A percentile compares a stretch with the other conserved stretches of the same genome.
These are phyloP conservation scores for Phoronis australis DNA, from an alignment of 2,888 invertebrate species.

Conservation along the genomic window DNA sequence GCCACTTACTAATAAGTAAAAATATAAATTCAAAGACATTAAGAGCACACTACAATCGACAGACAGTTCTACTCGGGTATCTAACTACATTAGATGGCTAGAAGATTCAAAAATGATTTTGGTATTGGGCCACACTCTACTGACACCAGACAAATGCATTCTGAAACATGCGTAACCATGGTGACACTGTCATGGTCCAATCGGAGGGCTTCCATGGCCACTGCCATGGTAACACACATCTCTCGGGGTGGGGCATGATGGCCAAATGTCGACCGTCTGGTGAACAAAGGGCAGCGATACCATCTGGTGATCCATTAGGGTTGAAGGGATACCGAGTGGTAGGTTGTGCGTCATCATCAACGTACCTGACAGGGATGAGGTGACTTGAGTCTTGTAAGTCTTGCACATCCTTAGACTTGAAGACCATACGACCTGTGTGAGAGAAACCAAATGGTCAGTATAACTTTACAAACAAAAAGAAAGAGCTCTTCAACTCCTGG, in stretches of 20 bases:
- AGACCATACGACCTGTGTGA: slow-evolving; percentile 54
- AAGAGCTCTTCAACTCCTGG: no score
- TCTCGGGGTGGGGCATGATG: slow-evolving; percentile 98
- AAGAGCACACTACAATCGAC: no score
- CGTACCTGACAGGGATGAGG: slow-evolving; percentile 75
- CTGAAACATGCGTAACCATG: slow-evolving; percentile 87
- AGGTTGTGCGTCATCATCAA: slow-evolving; percentile 70
- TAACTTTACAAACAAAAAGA: not conserved
- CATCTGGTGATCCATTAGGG: slow-evolving; percentile 65
- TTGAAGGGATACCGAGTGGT: slow-evolving; percentile 76
- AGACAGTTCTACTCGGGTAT: no score
- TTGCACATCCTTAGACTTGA: slow-evolving; percentile 49
- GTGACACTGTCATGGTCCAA: slow-evolving; percentile 60
- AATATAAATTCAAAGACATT: no score
- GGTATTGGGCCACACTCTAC: no score
- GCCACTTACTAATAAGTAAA: no score
- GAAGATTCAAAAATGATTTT: no score
- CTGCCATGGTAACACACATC: slow-evolving; percentile 84
- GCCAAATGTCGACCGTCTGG: slow-evolving; percentile 88
- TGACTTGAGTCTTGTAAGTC: slow-evolving; percentile 53
- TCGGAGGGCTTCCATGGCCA: slow-evolving; percentile 59
- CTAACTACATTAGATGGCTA: no score
- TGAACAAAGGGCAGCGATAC: slow-evolving; percentile 86
- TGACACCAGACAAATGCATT: slow-evolving; percentile 64
- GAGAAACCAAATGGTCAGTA: not conserved